phyloP scores from a whole-genome alignment of 2,888 invertebrate species.

The Drosophila nr. fundita region DNA sequence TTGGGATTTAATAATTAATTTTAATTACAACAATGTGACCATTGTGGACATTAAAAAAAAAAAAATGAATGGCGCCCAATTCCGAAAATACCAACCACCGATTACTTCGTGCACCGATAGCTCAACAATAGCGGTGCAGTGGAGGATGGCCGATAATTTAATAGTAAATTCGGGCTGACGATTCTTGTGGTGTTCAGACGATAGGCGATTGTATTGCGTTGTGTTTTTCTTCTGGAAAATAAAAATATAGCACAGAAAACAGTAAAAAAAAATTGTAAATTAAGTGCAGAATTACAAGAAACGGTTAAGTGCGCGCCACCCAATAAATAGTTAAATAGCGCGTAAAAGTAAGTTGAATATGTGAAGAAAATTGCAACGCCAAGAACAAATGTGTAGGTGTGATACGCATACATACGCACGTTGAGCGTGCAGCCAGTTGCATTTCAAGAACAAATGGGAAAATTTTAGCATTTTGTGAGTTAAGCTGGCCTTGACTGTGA shows the following conservation, averaged over 20 bases:
- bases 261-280: conserved; percentile 28
- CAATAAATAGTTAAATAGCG: not conserved
- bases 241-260: conserved; percentile 33
- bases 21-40: not conserved
- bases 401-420: conserved; percentile 37
- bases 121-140: not conserved
- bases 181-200: conserved; percentile 38
- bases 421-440: conserved; percentile 16
- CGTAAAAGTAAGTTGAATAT: conserved; percentile 35
- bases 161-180: conserved; percentile 10
- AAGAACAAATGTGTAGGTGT: conserved; percentile 56
- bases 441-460: conserved; percentile 30
- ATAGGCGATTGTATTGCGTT: conserved; percentile 60
- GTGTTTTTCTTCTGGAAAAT: conserved; percentile 57
- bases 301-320: conserved; percentile 2
- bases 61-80: not conserved
- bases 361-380: conserved; percentile 25
- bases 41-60: not conserved
- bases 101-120: not conserved
- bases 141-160: conserved; percentile 22
- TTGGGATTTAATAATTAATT: not conserved
- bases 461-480: conserved; percentile 14
- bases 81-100: conserved; percentile 3
- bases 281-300: conserved; percentile 14
- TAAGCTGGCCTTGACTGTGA: conserved; percentile 34